Base-by-base conservation (phyloP, 2,888 invertebrate species). In the Nysson spinosus region DNA sequence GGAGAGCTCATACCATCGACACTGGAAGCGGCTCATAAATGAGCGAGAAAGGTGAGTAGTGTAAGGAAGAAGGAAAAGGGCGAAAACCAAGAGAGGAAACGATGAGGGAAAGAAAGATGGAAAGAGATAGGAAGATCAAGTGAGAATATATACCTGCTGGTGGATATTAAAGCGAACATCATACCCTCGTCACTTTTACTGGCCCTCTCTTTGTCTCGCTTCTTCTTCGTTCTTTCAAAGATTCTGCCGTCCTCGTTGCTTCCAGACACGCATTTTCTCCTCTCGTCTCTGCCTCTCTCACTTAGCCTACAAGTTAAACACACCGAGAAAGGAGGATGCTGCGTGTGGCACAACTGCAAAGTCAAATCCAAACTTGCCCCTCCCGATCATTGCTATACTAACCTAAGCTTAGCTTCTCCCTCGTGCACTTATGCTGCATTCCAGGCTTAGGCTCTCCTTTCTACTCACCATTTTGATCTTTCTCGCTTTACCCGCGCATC, bases 141-240 rank as follows among this genome's bases (percentile, higher is more conserved):
- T 75, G 77, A 71, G 75, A 78, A 76, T 80, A 75, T 83, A 83
- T 85, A 84, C 84, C 84, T 84, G 84, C 85, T 80, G 80, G 81
- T 83, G 82, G 83, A 84, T 84, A 85, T 85, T 85, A 84, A 85
- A 85, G 83, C 83, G 83, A 85, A 85, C 85, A 85, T 85, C 85
- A 84, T 85, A 86, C 85, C 84, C 85, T 84, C 85, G 84, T 85
- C 85, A 85, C 83, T 84, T 82, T 82, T 80, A 81, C 83, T 78
- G 78, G 74, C 66, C 79, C 66, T 76, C 65, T 51, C 68, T 76
- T 75, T 64, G 42, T 70, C 74, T 61, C 56, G 14, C 44, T 72
- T 51, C 55, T 70, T 73, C 72, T 30, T 54, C 67, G 47, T 51
- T 26, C 24, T 40, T 34, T 62, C 30, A 44, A 20, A 14, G 26